Base-by-base conservation (phyloP, 2,113 vertebrate species). In the Caretta caretta region DNA sequence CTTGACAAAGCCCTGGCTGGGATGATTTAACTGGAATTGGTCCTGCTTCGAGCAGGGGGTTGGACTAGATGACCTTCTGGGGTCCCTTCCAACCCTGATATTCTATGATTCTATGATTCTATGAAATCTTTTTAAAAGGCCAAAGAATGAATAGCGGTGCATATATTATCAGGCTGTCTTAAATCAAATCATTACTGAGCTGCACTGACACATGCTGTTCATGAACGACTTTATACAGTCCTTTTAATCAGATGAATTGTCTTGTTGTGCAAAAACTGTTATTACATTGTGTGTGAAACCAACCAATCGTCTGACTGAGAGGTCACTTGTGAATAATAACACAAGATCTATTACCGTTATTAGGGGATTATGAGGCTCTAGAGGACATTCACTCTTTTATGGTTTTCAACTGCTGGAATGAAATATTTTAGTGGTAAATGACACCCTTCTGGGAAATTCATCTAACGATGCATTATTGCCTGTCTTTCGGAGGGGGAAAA, bases 341-440 rank as follows among this genome's bases (percentile, higher is more conserved):
- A 76, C 85, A 97, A 97, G 95, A 97, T 98, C 87, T 98, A 78
- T 98, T 97, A 96, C 93, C 29, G 16, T 97, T 98, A 98, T 97
- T 98, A 98, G 93, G 90, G 80, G 83, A 80, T 96, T 96, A 92
- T 87, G 90, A 88, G 92, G 78, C 95, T 97, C 42, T 97, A 84
- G 97, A 97, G 98, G 81, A 97, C 94, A 75, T 88, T 69, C n/a
- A 13, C 96, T 97, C 75, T 97, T 98, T 97, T 96, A 96, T 97
- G 84, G 90, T 96, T 97, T 98, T 97, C 93, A 98, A 4, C 90
- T 96, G 83, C 93, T 95, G 29, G 90, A 98, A 97, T 98, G 82
- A 98, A 95, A 94, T 97, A 96, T 94, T 98, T 97, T 92, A 90
- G 91, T 96, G 83, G 88, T 97, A 98, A 97, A 97, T 86, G 12